Evolutionary conservation across 2,888 invertebrate species (phyloP), one percentile per base, ranked within the genome.

Genomic region (Calliscelio sp.): DNA sequence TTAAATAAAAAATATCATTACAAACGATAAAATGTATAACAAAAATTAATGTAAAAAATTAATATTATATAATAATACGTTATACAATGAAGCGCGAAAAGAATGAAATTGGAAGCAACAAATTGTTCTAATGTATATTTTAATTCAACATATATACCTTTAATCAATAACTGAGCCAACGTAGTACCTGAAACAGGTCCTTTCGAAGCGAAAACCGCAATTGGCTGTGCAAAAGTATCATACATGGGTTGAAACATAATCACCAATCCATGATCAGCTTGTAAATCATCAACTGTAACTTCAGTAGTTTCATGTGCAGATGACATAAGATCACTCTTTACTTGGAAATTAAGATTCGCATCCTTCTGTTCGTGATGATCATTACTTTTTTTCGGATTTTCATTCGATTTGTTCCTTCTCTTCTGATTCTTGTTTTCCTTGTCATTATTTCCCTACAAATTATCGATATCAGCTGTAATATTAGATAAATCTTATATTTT

Each of bases 231-330:
- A 63, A 28, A 63, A 16, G 44, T 46, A 20, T 63, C 63, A 5
- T 18, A 63, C 3, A 63, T n/a, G 0, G 63, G 63, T 46, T 63
- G 63, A 8, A 63, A 63, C 8, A 63, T 11, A 16, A 63, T n/a
- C 10, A 63, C 63, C 7, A 63, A 44, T 4, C 44, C n/a, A 38
- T 59, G 57, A 22, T 59, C 57, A 14, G 57, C 38, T 59, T 59
- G 57, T 10, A 11, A 20, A 7, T 49, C 49, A 10, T 41, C 41
- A 6, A 41, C n/a, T 41, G 41, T 41, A 41, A 41, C n/a, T n/a
- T 41, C n/a, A n/a, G n/a, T 4, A 41, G 6, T 14, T 41, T 41
- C 41, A 14, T 5, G n/a, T n/a, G 11, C n/a, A 41, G 41, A n/a
- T 2, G n/a, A 6, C 11, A 5, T 41, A 5, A 41, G 28, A 6